A percentile compares a stretch with the other conserved stretches of the same genome.
Evolutionary conservation across 2,797 vertebrate species (phyloP).

Genomic region (Melanotaenia trifasciata): DNA sequence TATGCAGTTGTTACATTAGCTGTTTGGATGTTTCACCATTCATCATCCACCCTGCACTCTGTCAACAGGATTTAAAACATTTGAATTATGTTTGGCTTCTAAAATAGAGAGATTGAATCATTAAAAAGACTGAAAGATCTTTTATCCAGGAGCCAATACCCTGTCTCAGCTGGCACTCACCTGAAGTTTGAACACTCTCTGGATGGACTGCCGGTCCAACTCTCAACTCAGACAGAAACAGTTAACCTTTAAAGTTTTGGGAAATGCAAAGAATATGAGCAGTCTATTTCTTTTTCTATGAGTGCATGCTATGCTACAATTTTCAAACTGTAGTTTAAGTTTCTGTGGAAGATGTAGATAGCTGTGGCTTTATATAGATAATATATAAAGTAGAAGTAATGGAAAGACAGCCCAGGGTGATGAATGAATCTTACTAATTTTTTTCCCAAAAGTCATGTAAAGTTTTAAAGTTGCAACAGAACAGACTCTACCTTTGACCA

Average conservation of each 20-base stretch:
- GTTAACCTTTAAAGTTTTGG: neutral
- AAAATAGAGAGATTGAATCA: too few relatives aligned
- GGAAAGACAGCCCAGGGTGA: too few relatives aligned
- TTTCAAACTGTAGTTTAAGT: too few relatives aligned
- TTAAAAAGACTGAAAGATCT: neutral
- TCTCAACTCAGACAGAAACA: too few relatives aligned
- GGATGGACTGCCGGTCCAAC: too few relatives aligned
- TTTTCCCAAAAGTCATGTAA: neutral
- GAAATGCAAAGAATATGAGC: neutral
- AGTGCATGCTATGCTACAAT: neutral
- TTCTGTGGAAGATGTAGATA: neutral
- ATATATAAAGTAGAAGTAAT: too few relatives aligned
- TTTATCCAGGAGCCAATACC: neutral
- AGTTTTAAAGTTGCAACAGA: neutral
- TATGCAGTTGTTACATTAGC: neutral
- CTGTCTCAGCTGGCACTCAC: too few relatives aligned
- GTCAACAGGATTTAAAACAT: neutral
- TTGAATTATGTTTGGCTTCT: neutral
- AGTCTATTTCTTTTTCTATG: neutral
- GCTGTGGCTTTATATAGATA: neutral
- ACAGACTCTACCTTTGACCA: slow-evolving; percentile 30
- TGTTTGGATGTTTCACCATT: neutral
- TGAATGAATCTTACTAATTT: too few relatives aligned
- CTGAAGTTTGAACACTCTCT: too few relatives aligned
- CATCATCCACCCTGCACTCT: neutral